A percentile compares a stretch with the other conserved stretches of the same genome.
Conservation (phyloP, 1,140 invertebrate genomes). For the Paramacrobiotus metropolitanus region DNA sequence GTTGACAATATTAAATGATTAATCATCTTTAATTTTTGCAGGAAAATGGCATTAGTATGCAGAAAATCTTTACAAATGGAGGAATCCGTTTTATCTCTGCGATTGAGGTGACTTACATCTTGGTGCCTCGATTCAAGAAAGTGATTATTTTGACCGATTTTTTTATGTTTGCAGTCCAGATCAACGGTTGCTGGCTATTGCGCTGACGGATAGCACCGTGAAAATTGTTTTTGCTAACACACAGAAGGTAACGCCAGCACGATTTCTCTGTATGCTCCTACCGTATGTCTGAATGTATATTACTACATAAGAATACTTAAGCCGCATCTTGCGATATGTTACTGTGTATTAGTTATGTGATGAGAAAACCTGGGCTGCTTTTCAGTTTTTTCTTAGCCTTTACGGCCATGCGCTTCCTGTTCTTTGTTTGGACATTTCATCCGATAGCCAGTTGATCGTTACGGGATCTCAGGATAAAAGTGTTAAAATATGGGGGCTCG, state of each 20-base stretch:
- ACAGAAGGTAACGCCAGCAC: constrained; percentile 45
- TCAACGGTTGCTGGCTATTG: constrained; percentile 61
- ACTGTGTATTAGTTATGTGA: too few species aligned
- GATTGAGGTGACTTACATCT: constrained; percentile 21
- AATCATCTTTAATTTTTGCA: constrained; percentile 8
- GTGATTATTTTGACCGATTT: too few species aligned
- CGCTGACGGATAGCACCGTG: constrained; percentile 71
- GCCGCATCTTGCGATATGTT: too few species aligned
- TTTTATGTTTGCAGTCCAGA: constrained; percentile 42
- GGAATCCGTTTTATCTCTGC: constrained; percentile 56
- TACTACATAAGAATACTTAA: neutral
- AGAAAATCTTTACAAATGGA: constrained; percentile 48
- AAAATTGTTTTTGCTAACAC: constrained; percentile 85
- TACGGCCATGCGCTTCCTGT: constrained; percentile 94
- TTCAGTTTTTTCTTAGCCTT: constrained; percentile 68
- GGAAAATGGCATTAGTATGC: neutral
- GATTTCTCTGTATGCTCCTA: neutral
- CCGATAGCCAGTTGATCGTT: constrained; percentile 62
- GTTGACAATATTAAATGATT: constrained; percentile 9
- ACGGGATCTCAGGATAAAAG: constrained; percentile 86
- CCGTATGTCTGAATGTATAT: neutral
- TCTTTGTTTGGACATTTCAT: constrained; percentile 72
- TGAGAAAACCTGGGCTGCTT: neutral
- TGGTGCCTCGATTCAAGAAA: neutral
- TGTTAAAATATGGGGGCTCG: constrained; percentile 91